Evolutionary conservation across 2,797 vertebrate species (phyloP).

Genomic region (Nannoperca obscura): DNA sequence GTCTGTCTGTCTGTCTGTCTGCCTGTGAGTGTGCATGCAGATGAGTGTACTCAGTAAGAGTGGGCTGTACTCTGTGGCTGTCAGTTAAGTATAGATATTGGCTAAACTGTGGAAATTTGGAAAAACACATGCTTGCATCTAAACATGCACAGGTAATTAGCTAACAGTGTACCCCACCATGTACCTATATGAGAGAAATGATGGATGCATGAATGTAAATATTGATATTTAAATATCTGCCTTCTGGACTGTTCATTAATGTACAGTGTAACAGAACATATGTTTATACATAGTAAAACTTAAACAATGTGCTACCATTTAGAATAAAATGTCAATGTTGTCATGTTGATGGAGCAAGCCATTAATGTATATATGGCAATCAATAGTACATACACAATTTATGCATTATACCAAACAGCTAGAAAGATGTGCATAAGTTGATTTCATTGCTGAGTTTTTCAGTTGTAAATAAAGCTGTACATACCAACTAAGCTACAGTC

Average conservation of each 20-base stretch:
- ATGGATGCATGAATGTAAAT: slow-evolving; percentile 95
- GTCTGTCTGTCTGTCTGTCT: slow-evolving; percentile 43
- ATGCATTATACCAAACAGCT: slow-evolving; percentile 88
- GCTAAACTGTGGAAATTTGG: slow-evolving; percentile 77
- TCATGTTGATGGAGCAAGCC: slow-evolving; percentile 92
- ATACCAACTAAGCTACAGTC: slow-evolving; percentile 74
- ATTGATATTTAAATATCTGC: slow-evolving; percentile 89
- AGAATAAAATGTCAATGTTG: slow-evolving; percentile 83
- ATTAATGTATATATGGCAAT: slow-evolving; percentile 90
- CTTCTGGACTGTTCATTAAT: slow-evolving; percentile 89
- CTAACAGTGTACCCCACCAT: slow-evolving; percentile 77
- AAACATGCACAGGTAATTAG: slow-evolving; percentile 78
- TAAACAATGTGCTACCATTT: slow-evolving; percentile 84
- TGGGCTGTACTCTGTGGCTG: slow-evolving; percentile 76
- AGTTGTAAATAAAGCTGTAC: slow-evolving; percentile 97
- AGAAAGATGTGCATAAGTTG: slow-evolving; percentile 85
- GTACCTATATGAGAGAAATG: slow-evolving; percentile 81
- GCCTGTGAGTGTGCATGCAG: slow-evolving; percentile 76
- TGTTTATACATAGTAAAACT: slow-evolving; percentile 85
- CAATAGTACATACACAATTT: slow-evolving; percentile 89
- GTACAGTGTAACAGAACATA: slow-evolving; percentile 85
- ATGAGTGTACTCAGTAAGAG: slow-evolving; percentile 73
- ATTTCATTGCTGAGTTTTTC: slow-evolving; percentile 92
- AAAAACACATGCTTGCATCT: slow-evolving; percentile 79
- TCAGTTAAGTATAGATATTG: slow-evolving; percentile 77